Evolutionary conservation across 2,797 vertebrate species (phyloP).

Genomic region (Champsocephalus gunnari): DNA sequence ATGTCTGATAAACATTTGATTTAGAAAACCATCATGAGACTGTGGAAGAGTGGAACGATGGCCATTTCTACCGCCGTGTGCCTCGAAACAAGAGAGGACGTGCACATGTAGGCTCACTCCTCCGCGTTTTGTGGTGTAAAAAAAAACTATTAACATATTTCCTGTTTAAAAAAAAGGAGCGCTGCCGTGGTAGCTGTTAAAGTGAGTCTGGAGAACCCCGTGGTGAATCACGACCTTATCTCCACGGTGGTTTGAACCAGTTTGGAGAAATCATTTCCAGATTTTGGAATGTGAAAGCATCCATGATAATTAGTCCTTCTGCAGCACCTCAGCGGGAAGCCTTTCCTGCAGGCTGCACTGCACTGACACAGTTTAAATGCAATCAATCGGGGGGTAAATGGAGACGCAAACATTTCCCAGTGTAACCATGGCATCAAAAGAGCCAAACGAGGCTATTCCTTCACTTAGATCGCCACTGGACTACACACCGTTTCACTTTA

Average conservation of each 20-base stretch:
- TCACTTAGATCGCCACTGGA: neutral
- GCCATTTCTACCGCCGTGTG: slow-evolving; percentile 37
- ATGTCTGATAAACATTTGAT: slow-evolving; percentile 51
- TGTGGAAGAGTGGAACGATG: slow-evolving; percentile 30
- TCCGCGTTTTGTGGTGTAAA: slow-evolving; percentile 68
- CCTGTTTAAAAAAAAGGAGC: slow-evolving; percentile 22
- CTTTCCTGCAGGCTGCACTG: slow-evolving; percentile 14
- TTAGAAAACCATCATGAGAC: slow-evolving; percentile 28
- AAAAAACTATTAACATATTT: slow-evolving; percentile 76
- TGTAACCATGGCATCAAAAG: slow-evolving; percentile 16
- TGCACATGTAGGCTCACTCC: slow-evolving; percentile 26
- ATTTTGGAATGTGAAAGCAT: slow-evolving; percentile 70
- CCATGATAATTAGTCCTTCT: slow-evolving; percentile 58
- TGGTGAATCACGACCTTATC: slow-evolving; percentile 68
- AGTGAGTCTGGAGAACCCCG: slow-evolving; percentile 49
- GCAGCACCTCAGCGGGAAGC: slow-evolving; percentile 51
- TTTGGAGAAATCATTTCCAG: slow-evolving; percentile 76
- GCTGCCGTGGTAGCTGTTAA: slow-evolving; percentile 55
- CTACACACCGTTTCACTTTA: neutral
- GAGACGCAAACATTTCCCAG: slow-evolving; percentile 29
- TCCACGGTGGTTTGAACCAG: slow-evolving; percentile 61
- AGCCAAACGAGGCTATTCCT: neutral
- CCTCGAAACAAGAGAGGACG: slow-evolving; percentile 25
- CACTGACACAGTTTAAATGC: slow-evolving; percentile 32
- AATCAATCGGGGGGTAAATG: slow-evolving; percentile 35